phyloP scores from a whole-genome alignment of 2,113 vertebrate genomes.

The Serinus canaria region DNA sequence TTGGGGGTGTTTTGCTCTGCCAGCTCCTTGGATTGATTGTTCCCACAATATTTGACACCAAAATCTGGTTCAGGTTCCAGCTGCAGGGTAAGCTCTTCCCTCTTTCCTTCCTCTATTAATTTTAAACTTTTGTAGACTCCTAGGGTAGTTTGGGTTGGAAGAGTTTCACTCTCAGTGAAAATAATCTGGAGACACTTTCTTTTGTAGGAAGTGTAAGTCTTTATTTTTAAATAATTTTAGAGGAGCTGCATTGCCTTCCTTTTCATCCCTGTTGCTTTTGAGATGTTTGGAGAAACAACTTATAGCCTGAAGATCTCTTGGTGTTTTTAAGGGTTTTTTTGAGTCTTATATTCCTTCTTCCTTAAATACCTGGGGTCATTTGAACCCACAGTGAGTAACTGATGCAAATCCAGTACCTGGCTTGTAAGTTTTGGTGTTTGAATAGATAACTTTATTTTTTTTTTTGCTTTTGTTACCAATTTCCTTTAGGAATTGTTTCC shows the following conservation, averaged over 20 bases:
- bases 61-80: neutral
- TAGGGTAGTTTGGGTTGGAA: neutral
- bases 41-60: neutral
- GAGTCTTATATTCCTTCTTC: neutral
- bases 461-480: neutral
- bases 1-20: neutral
- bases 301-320: neutral
- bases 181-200: neutral
- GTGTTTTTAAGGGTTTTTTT: neutral
- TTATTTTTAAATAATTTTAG: neutral
- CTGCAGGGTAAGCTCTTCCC: neutral
- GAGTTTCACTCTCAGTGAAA: neutral
- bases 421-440: neutral
- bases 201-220: neutral
- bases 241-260: neutral
- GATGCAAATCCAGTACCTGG: neutral
- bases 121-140: neutral
- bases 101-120: neutral
- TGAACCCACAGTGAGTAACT: accelerated
- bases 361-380: neutral
- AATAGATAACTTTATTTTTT: neutral
- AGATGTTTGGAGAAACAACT: neutral
- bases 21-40: neutral
- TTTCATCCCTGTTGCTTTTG: neutral
- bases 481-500: neutral